These are phyloP conservation scores for Drosophila peninsularis DNA, from an alignment of 2,888 invertebrate species.

Conservation along the genomic window DNA sequence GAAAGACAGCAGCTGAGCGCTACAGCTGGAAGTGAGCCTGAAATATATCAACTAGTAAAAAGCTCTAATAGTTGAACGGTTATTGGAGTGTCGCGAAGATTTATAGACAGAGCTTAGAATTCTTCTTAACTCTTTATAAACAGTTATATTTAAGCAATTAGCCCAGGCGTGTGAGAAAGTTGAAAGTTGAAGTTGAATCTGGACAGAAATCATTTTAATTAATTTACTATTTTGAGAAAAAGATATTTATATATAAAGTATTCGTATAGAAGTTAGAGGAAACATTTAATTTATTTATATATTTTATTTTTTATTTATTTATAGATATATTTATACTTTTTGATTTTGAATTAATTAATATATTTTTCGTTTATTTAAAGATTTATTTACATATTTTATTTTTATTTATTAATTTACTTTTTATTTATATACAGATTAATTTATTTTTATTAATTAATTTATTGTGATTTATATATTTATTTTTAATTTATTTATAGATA, in stretches of 20 bases:
- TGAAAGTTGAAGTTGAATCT: too few relatives aligned
- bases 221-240: not conserved
- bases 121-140: not conserved
- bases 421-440: not conserved
- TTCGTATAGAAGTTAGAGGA: not conserved
- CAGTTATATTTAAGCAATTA: not conserved
- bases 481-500: too few relatives aligned
- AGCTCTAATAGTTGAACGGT: not conserved
- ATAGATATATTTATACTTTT: not conserved
- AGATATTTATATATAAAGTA: not conserved
- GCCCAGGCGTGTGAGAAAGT: not conserved
- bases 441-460: not conserved
- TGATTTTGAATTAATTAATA: not conserved
- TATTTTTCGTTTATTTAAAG: not conserved
- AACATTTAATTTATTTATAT: not conserved
- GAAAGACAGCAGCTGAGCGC: conserved; percentile 16
- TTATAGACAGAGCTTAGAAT: not conserved
- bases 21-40: not conserved
- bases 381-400: not conserved
- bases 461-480: too few relatives aligned
- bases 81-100: not conserved
- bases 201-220: not conserved
- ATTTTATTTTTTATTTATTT: not conserved
- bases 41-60: not conserved
- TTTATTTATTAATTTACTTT: not conserved